phyloP scores from a whole-genome alignment of 2,113 vertebrate genomes.

The Syngnathus floridae region DNA sequence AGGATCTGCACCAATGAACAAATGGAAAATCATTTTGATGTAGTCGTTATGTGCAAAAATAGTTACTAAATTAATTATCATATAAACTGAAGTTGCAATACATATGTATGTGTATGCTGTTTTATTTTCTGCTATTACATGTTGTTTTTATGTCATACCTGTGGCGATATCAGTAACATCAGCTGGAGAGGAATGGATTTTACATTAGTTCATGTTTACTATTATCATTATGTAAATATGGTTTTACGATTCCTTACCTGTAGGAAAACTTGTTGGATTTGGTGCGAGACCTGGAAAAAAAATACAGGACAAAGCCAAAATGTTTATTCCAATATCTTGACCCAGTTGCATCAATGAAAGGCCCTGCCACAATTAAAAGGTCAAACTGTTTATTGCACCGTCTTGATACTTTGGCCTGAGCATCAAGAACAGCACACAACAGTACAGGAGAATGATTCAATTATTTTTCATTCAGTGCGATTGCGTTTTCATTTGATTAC shows the following conservation, averaged over 20 bases:
- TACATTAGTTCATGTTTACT: background rate
- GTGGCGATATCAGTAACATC: background rate
- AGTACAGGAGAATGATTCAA: too few species aligned
- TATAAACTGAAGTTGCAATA: background rate
- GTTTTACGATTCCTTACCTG: slow-evolving; percentile 3
- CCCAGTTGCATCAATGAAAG: background rate
- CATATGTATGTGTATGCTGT: background rate
- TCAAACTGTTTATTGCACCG: background rate
- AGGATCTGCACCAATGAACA: background rate
- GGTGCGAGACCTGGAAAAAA: background rate
- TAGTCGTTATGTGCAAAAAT: background rate
- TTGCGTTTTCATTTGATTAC: too few species aligned
- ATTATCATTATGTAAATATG: background rate
- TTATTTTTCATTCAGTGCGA: too few species aligned
- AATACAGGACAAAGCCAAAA: background rate
- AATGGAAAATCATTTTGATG: background rate
- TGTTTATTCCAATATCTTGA: background rate
- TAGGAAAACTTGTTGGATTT: background rate
- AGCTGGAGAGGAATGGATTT: background rate
- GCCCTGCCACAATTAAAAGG: background rate
- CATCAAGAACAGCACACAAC: too few species aligned
- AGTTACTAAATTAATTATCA: too few species aligned
- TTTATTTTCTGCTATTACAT: background rate
- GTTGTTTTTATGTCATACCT: background rate
- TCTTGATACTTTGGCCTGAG: background rate